A percentile compares a stretch with the other conserved stretches of the same genome.
Conservation (phyloP, 2,113 vertebrate species). For the Triplophysa rosa region DNA sequence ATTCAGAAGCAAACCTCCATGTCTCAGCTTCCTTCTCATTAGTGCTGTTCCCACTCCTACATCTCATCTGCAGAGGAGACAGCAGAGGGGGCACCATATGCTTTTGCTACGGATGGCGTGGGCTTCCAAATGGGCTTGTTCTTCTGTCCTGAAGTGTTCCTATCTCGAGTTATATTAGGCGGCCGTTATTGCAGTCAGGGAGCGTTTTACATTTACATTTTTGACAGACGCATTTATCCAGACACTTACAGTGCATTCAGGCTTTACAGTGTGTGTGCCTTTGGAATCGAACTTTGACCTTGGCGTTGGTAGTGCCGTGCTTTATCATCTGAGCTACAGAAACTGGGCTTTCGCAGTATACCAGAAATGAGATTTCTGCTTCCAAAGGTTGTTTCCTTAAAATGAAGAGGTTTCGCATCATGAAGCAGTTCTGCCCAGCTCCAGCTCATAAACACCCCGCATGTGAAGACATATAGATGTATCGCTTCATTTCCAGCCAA, state of each 20-base stretch:
- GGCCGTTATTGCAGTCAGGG: background rate
- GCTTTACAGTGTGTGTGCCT: background rate
- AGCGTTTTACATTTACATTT: background rate
- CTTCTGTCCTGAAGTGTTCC: background rate
- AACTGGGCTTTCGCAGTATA: background rate
- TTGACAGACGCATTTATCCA: background rate
- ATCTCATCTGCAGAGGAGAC: constrained; percentile 4
- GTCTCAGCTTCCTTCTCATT: background rate
- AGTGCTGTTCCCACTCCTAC: background rate
- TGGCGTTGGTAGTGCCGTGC: background rate
- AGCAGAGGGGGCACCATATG: constrained; percentile 15
- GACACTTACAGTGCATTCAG: background rate
- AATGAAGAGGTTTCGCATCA: constrained; percentile 15
- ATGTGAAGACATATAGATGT: constrained; percentile 28
- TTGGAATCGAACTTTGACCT: background rate
- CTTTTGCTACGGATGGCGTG: constrained; percentile 8
- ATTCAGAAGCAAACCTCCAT: constrained; percentile 16
- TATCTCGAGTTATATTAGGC: constrained; percentile 3
- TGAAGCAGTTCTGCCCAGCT: constrained; percentile 7
- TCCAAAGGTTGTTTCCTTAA: background rate
- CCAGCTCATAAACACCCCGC: constrained; percentile 6
- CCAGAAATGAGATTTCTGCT: background rate
- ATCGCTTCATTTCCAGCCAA: constrained; percentile 32
- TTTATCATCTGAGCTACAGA: background rate
- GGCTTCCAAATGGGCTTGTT: background rate